phyloP scores from a whole-genome alignment of 1,140 invertebrate species.

The Chrysoperla carnea region DNA sequence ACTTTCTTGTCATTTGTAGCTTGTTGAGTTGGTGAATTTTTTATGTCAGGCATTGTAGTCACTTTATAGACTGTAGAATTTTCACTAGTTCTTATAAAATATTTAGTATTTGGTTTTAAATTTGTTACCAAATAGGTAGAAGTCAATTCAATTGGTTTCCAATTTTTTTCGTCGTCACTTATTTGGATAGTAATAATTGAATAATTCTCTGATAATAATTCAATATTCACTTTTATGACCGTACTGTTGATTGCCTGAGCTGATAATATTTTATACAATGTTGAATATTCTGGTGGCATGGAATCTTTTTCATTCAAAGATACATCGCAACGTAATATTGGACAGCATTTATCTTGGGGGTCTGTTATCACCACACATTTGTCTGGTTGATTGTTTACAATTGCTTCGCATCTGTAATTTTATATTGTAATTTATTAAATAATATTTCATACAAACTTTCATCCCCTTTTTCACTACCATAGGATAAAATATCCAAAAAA shows the following conservation, averaged over 20 bases:
- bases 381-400: constrained; percentile 18
- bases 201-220: constrained; percentile 11
- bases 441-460: too few species aligned
- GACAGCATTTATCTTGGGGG: constrained; percentile 66
- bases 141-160: constrained; percentile 20
- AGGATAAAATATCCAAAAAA: too few species aligned
- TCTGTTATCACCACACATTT: constrained; percentile 55
- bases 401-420: too few species aligned
- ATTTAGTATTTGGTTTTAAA: not conserved
- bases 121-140: constrained; percentile 1
- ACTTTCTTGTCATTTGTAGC: not conserved
- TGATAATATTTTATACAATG: constrained; percentile 15
- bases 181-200: constrained; percentile 15
- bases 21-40: not conserved
- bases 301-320: constrained; percentile 32
- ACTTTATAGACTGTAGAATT: not conserved
- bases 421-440: too few species aligned
- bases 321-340: constrained; percentile 64
- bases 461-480: too few species aligned
- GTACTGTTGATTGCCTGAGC: constrained; percentile 20
- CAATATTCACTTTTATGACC: constrained; percentile 19
- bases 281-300: too few species aligned
- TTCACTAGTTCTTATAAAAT: not conserved
- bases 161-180: constrained; percentile 20
- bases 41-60: not conserved